Base-by-base conservation (phyloP, 2,888 invertebrate genomes). In the Cryptus armator region DNA sequence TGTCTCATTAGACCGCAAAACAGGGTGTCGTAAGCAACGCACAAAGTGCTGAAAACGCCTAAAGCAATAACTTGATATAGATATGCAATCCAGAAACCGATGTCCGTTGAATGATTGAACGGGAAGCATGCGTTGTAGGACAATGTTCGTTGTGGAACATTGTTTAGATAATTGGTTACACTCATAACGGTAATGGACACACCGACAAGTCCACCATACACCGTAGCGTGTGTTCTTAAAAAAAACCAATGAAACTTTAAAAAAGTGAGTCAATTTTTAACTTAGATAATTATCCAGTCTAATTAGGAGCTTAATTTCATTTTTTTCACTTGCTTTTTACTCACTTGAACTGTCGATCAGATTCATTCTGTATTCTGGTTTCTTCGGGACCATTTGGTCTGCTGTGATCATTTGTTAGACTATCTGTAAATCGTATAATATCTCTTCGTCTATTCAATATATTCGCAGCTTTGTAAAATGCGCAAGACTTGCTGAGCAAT, bases 1-100 rank as follows among this genome's bases (percentile, higher is more conserved):
- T 59, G 59, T 19, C 24, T 10, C 59, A 59, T 59, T 3, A 59
- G 10, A 24, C 24, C 59, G 12, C 10, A 10, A 14, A 59, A 19
- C 24, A 59, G 24, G 16, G 24, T 6, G 59, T 59, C 59, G 24
- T 24, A 59, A 19, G 24, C 9, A 19, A 24, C 10, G 5, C 24
- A 7, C 19, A 59, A 24, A 12, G 24, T 59, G 9, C 24, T 24
- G 5, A 0, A 16, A 24, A 59, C 0, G 19, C 10, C 19, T 2
- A 24, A 12, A 59, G 7, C 10, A 16, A 16, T 6, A 9, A 43
- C 9, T 43, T 66, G 64, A 66, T 72, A 53, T 32, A 51, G 37
- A 7, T 32, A 72, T n/a, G 56, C 72, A 6, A 56, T 37, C 72
- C 72, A 72, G n/a, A 6, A 72, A 2, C 72, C 72, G 3, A 72